Evolutionary conservation across 2,797 vertebrate species (phyloP), one percentile per base, ranked within the genome.

Genomic region (Chrosomus eos): DNA sequence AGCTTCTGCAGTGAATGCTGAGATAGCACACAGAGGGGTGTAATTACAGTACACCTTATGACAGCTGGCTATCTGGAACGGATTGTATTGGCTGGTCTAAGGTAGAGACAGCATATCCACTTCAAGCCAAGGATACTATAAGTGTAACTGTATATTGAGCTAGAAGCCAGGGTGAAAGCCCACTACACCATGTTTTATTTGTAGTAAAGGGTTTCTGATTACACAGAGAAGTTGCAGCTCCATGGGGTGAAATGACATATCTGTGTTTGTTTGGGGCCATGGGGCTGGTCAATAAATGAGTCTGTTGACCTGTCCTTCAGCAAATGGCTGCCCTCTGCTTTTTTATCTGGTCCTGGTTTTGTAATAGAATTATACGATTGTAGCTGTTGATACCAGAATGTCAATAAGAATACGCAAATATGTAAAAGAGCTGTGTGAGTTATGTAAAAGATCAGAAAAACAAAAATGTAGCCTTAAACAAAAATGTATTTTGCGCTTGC

Each of bases 11-110:
- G 18, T 33, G 38, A 23, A 53, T 16, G 71, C 48, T 53, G n/a
- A 31, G 26, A 83, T 67, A 40, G 14, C 72, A 51, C 40, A 64
- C 33, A 40, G 45, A 68, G 26, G 73, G 51, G 48, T 83, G 82
- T 77, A 83, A 83, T 83, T 83, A 77, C 82, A 83, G 62, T 58
- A 51, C 62, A 83, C n/a, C 36, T 68, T 40, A n/a, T 83, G 73
- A 82, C 76, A 68, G 82, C 51, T 45, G 75, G 45, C 31, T 73
- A 31, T 60, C 16, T 81, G 58, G 48, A 66, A 48, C 3, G 5
- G 31, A 53, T 31, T 64, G 31, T 72, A 81, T 51, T 58, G 26
- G 81, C 26, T 68, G 70, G 38, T 60, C 26, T 73, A 62, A 33
- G 70, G 53, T n/a, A 82, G 26, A 73, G 68, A 73, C 68, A 23